phyloP scores from a whole-genome alignment of 2,797 vertebrate species.

The Sebastolobus altivelis region DNA sequence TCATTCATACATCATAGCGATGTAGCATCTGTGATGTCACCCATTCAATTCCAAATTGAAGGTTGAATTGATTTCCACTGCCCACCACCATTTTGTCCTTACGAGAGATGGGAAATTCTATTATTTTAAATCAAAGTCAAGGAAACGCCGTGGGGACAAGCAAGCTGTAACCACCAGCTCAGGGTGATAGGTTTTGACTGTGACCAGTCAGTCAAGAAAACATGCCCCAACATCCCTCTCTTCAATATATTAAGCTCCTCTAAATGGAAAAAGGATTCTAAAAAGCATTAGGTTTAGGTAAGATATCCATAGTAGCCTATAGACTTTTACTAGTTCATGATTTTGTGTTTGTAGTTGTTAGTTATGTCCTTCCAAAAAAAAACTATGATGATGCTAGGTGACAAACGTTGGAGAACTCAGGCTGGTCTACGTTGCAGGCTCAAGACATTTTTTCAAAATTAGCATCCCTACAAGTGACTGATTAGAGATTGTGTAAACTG shows the following conservation, averaged over 20 bases:
- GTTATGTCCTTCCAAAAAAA: too few species aligned
- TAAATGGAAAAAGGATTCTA: not conserved
- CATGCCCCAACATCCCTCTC: not conserved
- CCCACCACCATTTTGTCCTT: not conserved
- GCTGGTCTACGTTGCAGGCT: too few species aligned
- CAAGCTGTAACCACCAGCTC: not conserved
- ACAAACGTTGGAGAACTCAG: not conserved
- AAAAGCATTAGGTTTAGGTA: not conserved
- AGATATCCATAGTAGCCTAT: not conserved
- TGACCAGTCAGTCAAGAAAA: constrained; percentile 2
- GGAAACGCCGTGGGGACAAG: not conserved
- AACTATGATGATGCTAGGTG: not conserved
- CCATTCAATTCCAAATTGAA: not conserved
- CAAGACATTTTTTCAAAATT: too few species aligned
- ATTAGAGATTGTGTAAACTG: not conserved
- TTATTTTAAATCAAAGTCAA: constrained; percentile 8
- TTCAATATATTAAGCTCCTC: not conserved
- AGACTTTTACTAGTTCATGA: not conserved
- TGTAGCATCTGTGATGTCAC: not conserved
- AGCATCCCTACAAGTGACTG: not conserved
- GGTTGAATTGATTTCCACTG: not conserved
- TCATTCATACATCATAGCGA: not conserved
- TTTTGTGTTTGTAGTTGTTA: not conserved
- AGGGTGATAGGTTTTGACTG: not conserved
- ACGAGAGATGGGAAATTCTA: not conserved